These are phyloP conservation scores for Pseudomyrmex gracilis DNA, from an alignment of 1,140 invertebrate genomes.

Conservation along the genomic window DNA sequence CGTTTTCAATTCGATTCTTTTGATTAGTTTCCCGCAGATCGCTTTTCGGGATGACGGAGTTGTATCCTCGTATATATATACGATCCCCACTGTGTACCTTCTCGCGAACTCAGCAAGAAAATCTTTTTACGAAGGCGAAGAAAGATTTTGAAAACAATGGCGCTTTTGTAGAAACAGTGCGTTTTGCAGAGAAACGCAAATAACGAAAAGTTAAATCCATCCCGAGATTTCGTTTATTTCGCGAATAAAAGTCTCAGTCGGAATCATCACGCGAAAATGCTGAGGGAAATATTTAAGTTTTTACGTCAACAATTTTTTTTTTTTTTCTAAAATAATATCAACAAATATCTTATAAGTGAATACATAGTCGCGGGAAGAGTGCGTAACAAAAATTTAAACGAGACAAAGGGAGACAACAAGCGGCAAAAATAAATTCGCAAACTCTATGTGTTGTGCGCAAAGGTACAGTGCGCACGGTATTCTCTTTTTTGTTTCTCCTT, in stretches of 20 bases:
- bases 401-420: not conserved
- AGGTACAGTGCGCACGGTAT: no score
- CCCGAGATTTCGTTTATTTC: not conserved
- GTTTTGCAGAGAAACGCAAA: not conserved
- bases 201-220: constrained; percentile 15
- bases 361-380: not conserved
- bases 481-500: not conserved
- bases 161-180: not conserved
- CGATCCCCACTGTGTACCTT: constrained; percentile 11
- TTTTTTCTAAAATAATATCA: not conserved
- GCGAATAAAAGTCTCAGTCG: not conserved
- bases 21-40: constrained; percentile 45
- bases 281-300: no score
- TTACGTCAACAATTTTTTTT: not conserved
- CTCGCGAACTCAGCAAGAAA: constrained; percentile 24
- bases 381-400: not conserved
- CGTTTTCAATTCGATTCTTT: constrained; percentile 38
- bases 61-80: constrained; percentile 34
- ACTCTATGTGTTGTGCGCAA: not conserved
- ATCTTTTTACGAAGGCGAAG: not conserved
- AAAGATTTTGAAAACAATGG: constrained; percentile 4
- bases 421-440: constrained; percentile 35
- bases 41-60: constrained; percentile 39
- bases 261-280: not conserved
- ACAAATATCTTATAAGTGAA: no score